Conservation (phyloP, 2,888 invertebrate species). For the Dicyrtoma fusca region DNA sequence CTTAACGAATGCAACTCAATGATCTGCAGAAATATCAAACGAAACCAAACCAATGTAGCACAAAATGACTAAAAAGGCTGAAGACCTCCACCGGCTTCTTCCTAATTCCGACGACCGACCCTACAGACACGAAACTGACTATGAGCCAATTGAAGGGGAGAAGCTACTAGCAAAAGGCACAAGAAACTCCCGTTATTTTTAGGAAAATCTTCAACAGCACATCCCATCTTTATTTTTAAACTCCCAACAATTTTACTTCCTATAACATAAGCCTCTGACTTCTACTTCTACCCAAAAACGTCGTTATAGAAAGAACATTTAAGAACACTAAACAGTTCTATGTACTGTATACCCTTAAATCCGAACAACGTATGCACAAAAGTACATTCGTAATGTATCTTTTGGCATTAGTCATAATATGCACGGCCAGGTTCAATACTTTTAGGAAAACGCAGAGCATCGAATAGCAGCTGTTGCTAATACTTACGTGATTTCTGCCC, state of each 20-base stretch:
- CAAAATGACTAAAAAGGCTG: constrained; percentile 2
- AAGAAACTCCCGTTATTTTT: constrained; percentile 17
- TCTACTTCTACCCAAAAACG: constrained; percentile 1
- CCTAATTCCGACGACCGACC: background rate
- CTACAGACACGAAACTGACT: no score
- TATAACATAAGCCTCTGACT: constrained; percentile 1
- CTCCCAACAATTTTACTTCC: background rate
- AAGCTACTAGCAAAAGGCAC: background rate
- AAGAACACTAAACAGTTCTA: background rate
- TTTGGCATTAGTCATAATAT: no score
- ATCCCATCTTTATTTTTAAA: constrained; percentile 18
- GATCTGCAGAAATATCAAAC: no score
- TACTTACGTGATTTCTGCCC: no score
- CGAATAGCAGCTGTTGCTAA: no score
- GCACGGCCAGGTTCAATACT: no score
- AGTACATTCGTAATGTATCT: no score
- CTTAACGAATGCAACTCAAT: no score
- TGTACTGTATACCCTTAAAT: no score
- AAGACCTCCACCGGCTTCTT: constrained; percentile 4
- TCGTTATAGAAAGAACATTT: background rate
- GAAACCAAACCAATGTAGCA: background rate
- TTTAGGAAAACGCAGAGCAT: no score
- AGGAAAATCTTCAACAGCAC: constrained; percentile 17
- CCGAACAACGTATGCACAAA: no score
- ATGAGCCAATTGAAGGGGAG: background rate